Base-by-base conservation (phyloP, 2,888 invertebrate species). In the Plagodis dolabraria region DNA sequence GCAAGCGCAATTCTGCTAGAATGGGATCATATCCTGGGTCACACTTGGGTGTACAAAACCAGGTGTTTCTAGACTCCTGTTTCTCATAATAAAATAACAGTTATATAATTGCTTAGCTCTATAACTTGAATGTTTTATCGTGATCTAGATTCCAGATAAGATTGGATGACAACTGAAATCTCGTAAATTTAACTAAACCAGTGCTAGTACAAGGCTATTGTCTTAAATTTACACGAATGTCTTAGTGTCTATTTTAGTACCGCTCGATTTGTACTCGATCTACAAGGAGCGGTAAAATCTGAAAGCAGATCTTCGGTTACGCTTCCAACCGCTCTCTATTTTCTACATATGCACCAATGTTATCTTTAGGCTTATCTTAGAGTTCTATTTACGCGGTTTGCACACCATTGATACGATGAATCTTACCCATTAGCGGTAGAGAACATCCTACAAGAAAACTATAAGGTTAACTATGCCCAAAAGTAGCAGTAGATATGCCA, bases 401-500 rank as follows among this genome's bases (percentile, higher is more conserved):
- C 83, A 80, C 85, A 83, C 83, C 82, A 80, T 82, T 85, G 82
- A 82, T 77, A 72, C 83, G 82, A 85, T 80, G 86, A 85, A 86
- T 85, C 84, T 84, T 72, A 78, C 86, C 89, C 86, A 89, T 89
- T 89, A 89, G 87, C 79, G 78, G 78, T 74, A 68, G 68, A 76
- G 83, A 83, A 83, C 85, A 83, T 83, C 80, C 79, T 80, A 86
- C 88, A 86, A 83, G 83, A 85, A 85, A 84, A 85, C 86, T 87
- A 84, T 86, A 86, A 87, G 89, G 88, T 89, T 91, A 89, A 90
- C 91, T 87, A 89, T 89, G 90, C 87, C 91, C 91, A 90, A 91
- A 89, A 89, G 82, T 81, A 89, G 89, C 70, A 80, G 83, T 77
- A 86, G 89, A 90, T 89, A 89, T 80, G 86, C 87, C 85, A 87